A percentile compares a stretch with the other conserved stretches of the same genome.
Conservation (phyloP, 1,140 invertebrate species). For the Metopolophium dirhodum region DNA sequence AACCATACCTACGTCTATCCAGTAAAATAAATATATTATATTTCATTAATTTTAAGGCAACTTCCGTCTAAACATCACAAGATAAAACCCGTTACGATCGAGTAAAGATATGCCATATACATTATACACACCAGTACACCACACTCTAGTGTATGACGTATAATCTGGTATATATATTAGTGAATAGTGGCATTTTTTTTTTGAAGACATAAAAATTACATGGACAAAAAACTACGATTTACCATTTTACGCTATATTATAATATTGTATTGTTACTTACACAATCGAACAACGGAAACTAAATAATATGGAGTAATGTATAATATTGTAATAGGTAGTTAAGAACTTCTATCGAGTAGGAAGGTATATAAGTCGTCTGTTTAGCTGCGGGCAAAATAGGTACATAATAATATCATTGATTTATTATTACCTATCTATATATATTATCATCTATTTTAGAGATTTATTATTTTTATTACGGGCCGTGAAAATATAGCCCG, state of each 20-base stretch:
- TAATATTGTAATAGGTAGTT: too few species aligned
- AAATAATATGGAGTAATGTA: too few species aligned
- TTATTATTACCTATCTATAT: not conserved
- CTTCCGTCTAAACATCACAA: not conserved
- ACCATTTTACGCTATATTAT: not conserved
- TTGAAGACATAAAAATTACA: too few species aligned
- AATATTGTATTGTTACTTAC: not conserved
- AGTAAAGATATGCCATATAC: not conserved
- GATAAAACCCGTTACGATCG: not conserved
- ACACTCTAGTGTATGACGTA: too few species aligned
- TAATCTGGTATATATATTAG: too few species aligned
- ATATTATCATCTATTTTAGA: not conserved
- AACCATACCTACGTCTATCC: not conserved
- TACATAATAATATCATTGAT: too few species aligned
- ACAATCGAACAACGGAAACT: too few species aligned
- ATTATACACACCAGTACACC: too few species aligned
- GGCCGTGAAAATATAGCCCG: not conserved
- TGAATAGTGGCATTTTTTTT: too few species aligned
- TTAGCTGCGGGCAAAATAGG: too few species aligned
- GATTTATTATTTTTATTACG: not conserved
- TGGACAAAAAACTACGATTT: not conserved
- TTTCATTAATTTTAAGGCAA: not conserved
- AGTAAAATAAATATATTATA: not conserved
- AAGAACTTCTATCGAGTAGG: too few species aligned
- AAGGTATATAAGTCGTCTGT: too few species aligned